A percentile compares a stretch with the other conserved stretches of the same genome.
Conservation (phyloP, 2,113 vertebrate species). For the Puma concolor region DNA sequence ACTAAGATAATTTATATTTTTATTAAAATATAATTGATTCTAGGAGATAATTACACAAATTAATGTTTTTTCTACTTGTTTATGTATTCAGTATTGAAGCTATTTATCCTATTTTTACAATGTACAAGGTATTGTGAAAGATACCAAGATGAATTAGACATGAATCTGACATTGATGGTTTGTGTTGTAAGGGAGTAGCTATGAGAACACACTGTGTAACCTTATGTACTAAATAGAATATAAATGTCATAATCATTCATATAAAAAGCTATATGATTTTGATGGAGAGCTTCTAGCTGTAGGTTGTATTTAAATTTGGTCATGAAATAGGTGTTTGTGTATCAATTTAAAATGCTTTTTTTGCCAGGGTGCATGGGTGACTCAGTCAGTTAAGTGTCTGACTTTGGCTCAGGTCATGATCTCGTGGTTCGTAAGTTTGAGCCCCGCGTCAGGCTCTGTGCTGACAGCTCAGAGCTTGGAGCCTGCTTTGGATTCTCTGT, state of each 20-base stretch:
- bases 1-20: slow-evolving; percentile 17
- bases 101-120: neutral
- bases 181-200: neutral
- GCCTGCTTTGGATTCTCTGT: too few species aligned
- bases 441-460: too few species aligned
- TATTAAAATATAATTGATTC: neutral
- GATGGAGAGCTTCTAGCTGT: neutral
- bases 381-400: too few species aligned
- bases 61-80: neutral
- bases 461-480: too few species aligned
- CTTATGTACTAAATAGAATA: neutral
- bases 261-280: neutral
- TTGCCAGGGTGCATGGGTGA: too few species aligned
- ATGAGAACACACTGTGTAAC: neutral
- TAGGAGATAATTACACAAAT: neutral
- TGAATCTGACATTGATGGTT: neutral
- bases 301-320: slow-evolving; percentile 31
- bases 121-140: neutral
- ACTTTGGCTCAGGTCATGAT: too few species aligned
- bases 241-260: neutral
- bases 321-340: neutral
- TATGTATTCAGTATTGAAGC: neutral
- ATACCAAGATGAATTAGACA: neutral
- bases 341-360: slow-evolving; percentile 43
- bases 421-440: too few species aligned